Evolutionary conservation across 2,888 invertebrate genomes (phyloP).

Genomic region (Noctua janthe): DNA sequence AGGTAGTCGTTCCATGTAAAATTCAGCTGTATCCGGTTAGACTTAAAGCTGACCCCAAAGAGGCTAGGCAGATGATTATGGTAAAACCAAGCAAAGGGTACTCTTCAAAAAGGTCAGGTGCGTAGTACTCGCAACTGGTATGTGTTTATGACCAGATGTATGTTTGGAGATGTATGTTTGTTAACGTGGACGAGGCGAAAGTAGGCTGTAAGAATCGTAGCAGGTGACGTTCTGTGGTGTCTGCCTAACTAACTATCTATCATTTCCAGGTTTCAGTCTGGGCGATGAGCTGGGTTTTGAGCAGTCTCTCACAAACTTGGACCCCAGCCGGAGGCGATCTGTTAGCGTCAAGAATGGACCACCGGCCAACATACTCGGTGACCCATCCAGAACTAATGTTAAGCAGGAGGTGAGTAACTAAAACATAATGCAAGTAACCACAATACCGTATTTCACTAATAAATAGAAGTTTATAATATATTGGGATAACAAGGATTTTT

Average conservation of each 20-base stretch:
- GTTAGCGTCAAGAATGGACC: conserved; percentile 90
- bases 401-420: conserved; percentile 83
- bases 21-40: neutral
- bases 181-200: neutral
- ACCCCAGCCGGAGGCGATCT: conserved; percentile 93
- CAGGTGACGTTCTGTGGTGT: neutral
- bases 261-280: conserved; percentile 94
- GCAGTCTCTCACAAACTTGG: conserved; percentile 95
- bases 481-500: neutral
- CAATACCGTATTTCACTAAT: neutral
- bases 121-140: neutral
- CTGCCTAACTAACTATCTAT: neutral
- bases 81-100: neutral
- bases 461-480: neutral
- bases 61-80: neutral
- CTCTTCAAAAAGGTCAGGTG: neutral
- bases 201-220: neutral
- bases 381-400: conserved; percentile 75
- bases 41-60: neutral
- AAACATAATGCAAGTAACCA: neutral
- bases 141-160: neutral
- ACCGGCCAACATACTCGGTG: conserved; percentile 83
- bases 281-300: conserved; percentile 96
- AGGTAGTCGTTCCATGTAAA: neutral
- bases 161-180: too few relatives aligned